Evolutionary conservation across 2,797 vertebrate genomes (phyloP).

Genomic region (Neopelma chrysocephalum): DNA sequence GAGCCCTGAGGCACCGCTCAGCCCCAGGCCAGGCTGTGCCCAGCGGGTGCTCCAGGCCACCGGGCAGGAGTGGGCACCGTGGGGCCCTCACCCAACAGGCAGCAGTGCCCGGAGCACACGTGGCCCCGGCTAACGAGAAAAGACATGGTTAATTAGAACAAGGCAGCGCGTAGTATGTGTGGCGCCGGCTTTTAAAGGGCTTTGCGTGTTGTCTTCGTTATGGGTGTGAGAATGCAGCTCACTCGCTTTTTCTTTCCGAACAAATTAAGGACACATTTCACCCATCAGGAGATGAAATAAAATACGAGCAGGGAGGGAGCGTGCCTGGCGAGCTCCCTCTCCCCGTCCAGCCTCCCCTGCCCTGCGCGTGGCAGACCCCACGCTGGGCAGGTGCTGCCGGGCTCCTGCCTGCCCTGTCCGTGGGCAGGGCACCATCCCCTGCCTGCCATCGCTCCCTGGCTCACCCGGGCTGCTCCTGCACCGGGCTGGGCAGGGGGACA

Average conservation of each 20-base stretch:
- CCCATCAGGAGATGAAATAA: constrained; percentile 35
- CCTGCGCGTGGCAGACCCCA: rapidly evolving
- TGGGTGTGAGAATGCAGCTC: constrained; percentile 56
- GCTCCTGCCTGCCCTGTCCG: not conserved
- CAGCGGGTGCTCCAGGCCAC: not conserved
- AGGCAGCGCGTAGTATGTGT: constrained; percentile 24
- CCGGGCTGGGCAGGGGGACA: rapidly evolving
- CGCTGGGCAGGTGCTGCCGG: not conserved
- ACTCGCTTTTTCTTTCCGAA: constrained; percentile 26
- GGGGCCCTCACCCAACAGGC: not conserved
- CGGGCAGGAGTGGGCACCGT: not conserved
- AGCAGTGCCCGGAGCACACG: not conserved
- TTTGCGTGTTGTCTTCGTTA: constrained; percentile 58
- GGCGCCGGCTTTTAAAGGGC: constrained; percentile 53
- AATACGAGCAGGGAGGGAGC: not conserved
- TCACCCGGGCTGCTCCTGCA: not conserved
- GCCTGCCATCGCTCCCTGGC: rapidly evolving
- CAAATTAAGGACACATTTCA: constrained; percentile 69
- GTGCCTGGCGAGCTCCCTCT: not conserved
- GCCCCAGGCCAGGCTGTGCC: not conserved
- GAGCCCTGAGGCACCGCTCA: not conserved
- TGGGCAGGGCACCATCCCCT: not conserved
- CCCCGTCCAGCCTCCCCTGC: not conserved
- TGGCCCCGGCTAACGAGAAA: not conserved
- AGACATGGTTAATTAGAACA: constrained; percentile 53